Evolutionary conservation across 2,797 vertebrate genomes (phyloP), one percentile per base, ranked within the genome.

Genomic region (Megaceryle alcyon): DNA sequence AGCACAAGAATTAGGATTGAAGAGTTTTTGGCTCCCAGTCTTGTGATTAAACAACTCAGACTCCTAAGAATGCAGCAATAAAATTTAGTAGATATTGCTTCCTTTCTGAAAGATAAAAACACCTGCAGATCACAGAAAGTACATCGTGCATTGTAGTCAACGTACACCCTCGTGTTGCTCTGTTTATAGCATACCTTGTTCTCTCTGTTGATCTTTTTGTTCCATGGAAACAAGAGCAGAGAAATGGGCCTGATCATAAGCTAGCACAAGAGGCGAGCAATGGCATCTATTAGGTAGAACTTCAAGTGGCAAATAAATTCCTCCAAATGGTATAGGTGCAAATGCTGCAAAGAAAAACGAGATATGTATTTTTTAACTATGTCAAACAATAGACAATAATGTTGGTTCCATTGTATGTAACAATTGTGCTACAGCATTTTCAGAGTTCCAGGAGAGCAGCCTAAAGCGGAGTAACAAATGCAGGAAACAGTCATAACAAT

Each of bases 171-270:
- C 9, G 33, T 7, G 6, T 1, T 80, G 48, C 44, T 71, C 23
- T 72, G n/a, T 49, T 59, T 21, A 7, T 4, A 61, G 31, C 95
- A 1, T 98, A 99, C 99, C 99, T 99, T 99, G 99, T 94, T 99
- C 99, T 96, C 99, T 98, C 88, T 99, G 99, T 95, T 99, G 99
- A 97, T 99, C 99, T 97, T 99, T 99, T 97, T 99, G 99, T 97
- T 99, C 99, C 99, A 99, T 99, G 87, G 99, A 99, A 97, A 99
- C 99, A 29, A 99, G 98, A 35, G 99, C 99, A 6, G 99, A 99
- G 98, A 99, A 99, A 97, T 99, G 99, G 37, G 99, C 99, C 98
- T 99, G 99, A 96, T 99, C 99, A 4, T 99, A 99, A 95, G 99
- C 99, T 69, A 99, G 97, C 85, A 99, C 99, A 96, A 99, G 98